Base-by-base conservation (phyloP, 2,797 vertebrate species). In the Poecilia picta region DNA sequence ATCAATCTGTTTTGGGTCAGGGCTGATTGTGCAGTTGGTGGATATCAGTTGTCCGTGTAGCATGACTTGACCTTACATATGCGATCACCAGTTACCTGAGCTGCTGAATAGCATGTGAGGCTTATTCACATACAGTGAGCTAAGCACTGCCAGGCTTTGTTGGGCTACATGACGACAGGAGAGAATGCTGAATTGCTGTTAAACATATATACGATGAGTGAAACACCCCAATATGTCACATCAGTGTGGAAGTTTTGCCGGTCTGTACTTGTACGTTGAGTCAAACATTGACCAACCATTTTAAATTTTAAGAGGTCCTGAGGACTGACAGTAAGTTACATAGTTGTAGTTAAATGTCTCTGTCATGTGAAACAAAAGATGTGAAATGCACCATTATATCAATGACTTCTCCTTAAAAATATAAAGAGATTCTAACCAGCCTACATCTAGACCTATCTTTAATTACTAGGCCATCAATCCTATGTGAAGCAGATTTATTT, bases 1-100 rank as follows among this genome's bases (percentile, higher is more conserved):
- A 90, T 91, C 90, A 90, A 81, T 92, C 87, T 92, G 90, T 91
- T 92, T 93, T 84, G 86, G 91, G 88, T 92, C 91, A 81, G 72
- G 85, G 88, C 87, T 91, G 91, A 93, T 89, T 85, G 82, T 90
- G 91, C 88, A 91, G 81, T 93, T 89, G 91, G 85, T 88, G 85
- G 85, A 85, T 93, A 93, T 93, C 89, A 86, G 83, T 83, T 91
- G 84, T 89, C 88, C 86, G 76, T 87, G 83, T 89, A 82, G 80
- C 85, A 82, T 53, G 83, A 86, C 77, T 87, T 91, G 86, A 91
- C 91, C 92, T 90, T 88, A 87, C 90, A 92, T 83, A 88, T 84
- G 87, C 88, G 83, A 88, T 91, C 88, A 87, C 83, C 89, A 88
- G 91, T 87, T 88, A 93, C 87, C 73, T 90, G 91, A 94, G 90